Base-by-base conservation (phyloP, 2,888 invertebrate species). In the Rugalucina vietnamica region DNA sequence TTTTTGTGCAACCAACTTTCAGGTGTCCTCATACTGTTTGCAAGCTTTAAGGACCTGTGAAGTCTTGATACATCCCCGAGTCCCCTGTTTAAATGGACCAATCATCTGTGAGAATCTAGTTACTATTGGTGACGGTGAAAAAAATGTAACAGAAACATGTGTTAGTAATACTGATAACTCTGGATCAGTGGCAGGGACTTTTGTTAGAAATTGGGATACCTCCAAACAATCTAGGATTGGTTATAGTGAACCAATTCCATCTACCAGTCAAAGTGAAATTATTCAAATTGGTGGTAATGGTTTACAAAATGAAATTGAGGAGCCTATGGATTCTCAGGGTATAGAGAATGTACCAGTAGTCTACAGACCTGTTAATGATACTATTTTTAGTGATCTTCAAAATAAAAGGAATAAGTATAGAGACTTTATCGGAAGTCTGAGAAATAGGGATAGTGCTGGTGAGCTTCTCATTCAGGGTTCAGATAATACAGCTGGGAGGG, bases 1-100 rank as follows among this genome's bases (percentile, higher is more conserved):
- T n/a, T n/a, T n/a, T n/a, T n/a, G n/a, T n/a, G n/a, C n/a, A n/a
- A n/a, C n/a, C n/a, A n/a, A 27, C 21, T 84, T 81, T 29, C 81
- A 90, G 90, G 90, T 90, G 21, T 89, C 86, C 0, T 75, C 81
- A 8, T 81, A 80, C 49, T 89, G 89, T 36, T 70, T 81, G 60
- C 87, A 89, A 75, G 85, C 88, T n/a, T 37, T 83, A 50, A 80
- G 79, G 37, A 49, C 84, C 0, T 85, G 85, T 76, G 90, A 91
- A 50, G 72, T 70, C 10, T 36, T 90, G 10, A 82, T 90, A 36
- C 90, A 91, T 76, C 89, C 90, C 10, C 77, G 90, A 60, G 89
- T 84, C 5, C 90, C 90, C 5, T 89, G 87, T 77, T 71, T 90
- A 10, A 86, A 86, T 81, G 84, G 85, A 43, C 87, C 87, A 43